Percentiles rank a stretch among this genome's conserved stretches.
phyloP scores from a whole-genome alignment of 2,113 vertebrate species.

The Mungos mungo region DNA sequence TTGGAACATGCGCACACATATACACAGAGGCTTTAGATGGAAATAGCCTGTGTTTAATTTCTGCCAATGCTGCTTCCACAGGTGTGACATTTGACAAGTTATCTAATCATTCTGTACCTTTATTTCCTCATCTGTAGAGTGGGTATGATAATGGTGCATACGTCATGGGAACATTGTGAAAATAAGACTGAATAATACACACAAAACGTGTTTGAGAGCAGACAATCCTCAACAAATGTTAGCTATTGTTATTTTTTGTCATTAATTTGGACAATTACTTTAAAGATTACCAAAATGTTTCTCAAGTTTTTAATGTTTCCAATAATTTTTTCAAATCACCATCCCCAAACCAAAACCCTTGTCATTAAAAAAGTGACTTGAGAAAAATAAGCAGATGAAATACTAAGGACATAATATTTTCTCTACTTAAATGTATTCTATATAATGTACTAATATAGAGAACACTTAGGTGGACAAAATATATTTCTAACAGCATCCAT shows the following conservation, averaged over 20 bases:
- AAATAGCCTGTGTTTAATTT: not conserved
- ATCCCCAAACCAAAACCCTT: not conserved
- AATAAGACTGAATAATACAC: not conserved
- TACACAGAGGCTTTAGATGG: not conserved
- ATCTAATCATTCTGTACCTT: not conserved
- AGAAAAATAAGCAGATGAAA: not conserved
- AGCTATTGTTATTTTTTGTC: not conserved
- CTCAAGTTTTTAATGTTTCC: not conserved
- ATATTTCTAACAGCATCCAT: not conserved
- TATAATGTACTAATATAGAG: not conserved
- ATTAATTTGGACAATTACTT: not conserved
- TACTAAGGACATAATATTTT: not conserved
- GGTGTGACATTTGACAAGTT: not conserved
- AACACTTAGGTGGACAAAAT: not conserved
- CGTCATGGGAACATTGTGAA: not conserved
- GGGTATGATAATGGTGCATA: not conserved
- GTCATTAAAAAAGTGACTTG: not conserved
- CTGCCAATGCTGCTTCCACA: not conserved
- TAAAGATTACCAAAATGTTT: not conserved
- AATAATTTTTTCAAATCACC: not conserved
- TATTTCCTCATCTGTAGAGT: not conserved
- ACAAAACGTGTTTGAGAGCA: not conserved
- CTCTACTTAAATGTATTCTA: not conserved
- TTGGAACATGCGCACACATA: not conserved
- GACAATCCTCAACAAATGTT: not conserved